Evolutionary conservation across 2,888 invertebrate species (phyloP).

Genomic region (Watsonalla binaria): DNA sequence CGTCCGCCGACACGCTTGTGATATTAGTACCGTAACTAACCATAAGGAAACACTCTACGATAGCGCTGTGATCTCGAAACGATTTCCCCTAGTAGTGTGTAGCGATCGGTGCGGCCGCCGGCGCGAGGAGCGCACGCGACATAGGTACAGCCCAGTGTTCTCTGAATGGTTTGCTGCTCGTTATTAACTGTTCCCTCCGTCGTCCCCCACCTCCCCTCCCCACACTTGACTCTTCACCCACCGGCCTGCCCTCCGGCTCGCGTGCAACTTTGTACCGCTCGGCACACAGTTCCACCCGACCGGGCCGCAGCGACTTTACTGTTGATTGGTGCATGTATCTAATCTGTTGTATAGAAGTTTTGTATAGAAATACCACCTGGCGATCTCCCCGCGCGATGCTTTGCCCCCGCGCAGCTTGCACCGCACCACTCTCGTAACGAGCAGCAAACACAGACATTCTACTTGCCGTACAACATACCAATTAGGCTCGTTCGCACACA

Average conservation of each 20-base stretch:
- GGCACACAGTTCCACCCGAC: constrained; percentile 37
- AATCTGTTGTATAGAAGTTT: constrained; percentile 54
- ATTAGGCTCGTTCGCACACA: constrained; percentile 16
- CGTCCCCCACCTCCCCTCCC: constrained; percentile 51
- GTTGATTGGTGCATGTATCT: constrained; percentile 63
- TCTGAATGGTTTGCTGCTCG: constrained; percentile 77
- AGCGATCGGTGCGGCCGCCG: constrained; percentile 35
- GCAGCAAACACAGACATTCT: constrained; percentile 48
- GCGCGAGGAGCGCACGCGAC: constrained; percentile 16
- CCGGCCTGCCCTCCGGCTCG: constrained; percentile 27
- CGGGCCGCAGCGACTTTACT: constrained; percentile 31
- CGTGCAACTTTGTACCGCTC: constrained; percentile 33
- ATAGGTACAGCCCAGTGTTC: constrained; percentile 70
- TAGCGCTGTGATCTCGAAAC: constrained; percentile 69
- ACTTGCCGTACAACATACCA: constrained; percentile 5
- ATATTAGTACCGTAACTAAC: constrained; percentile 61
- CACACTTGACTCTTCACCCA: constrained; percentile 39
- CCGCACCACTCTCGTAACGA: constrained; percentile 33
- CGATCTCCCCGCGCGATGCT: constrained; percentile 24
- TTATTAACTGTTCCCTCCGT: constrained; percentile 65
- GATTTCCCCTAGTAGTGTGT: constrained; percentile 60
- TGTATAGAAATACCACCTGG: constrained; percentile 69
- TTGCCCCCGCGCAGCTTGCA: neutral
- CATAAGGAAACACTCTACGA: constrained; percentile 61
- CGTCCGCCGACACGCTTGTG: constrained; percentile 47